Base-by-base conservation (phyloP, 2,797 vertebrate species). In the Tragopan temminckii region DNA sequence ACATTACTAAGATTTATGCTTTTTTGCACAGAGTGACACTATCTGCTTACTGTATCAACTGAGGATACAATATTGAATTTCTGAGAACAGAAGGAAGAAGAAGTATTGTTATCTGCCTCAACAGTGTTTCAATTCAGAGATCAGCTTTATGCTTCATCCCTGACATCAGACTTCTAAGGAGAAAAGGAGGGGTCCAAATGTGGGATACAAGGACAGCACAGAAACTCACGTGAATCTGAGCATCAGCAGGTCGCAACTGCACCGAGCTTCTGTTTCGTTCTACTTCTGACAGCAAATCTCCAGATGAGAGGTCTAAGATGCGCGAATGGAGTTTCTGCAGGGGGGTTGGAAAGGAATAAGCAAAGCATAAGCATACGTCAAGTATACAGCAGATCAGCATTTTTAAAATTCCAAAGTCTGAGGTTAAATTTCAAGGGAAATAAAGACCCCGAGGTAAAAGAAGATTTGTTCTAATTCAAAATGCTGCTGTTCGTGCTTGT, bases 311-410 rank as follows among this genome's bases (percentile, higher is more conserved):
- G 97, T 98, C 98, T 97, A 98, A 96, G 97, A 99, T 98, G 92
- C 97, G 97, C 13, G 98, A 99, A 93, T 99, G 98, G 94, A 99
- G 98, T 97, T 99, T 99, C 99, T 99, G 96, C 72, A 31, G 61
- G 80, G 78, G 53, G 55, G 33, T 59, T 80, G 95, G 67, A 96
- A 94, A 29, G 48, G 86, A 93, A 95, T 57, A 88, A 96, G 67
- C 55, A 97, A 88, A 96, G 88, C 64, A 87, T 93, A 95, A 96
- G 90, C 70, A 76, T 78, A 84, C 91, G 87, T 93, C 93, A 94
- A 72, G 55, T 69, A 87, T 9, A 58, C 77, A 90, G 58, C 50
- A 88, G 55, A 91, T 96, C 88, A 94, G 91, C 40, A 35, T 70
- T 96, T 97, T 93, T 35, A 87, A 94, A 97, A 96, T 94, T 85